Conservation (phyloP, 1,140 invertebrate species). For the Megalopta genalis region DNA sequence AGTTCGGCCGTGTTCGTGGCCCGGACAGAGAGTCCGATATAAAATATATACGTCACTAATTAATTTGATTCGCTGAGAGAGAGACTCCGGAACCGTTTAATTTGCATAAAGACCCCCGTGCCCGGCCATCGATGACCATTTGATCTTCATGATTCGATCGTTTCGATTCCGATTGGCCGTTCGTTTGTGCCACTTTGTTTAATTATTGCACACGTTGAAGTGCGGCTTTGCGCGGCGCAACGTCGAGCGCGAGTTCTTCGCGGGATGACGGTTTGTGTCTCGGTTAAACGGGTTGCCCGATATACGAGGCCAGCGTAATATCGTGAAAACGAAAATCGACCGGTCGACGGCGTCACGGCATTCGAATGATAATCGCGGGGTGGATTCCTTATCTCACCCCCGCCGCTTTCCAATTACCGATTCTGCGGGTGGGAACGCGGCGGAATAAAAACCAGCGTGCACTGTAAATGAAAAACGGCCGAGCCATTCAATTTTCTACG, state of each 20-base stretch:
- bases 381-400: constrained; percentile 44
- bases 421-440: not conserved
- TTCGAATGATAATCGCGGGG: constrained; percentile 45
- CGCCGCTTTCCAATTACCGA: constrained; percentile 17
- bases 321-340: constrained; percentile 35
- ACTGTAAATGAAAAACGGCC: not conserved
- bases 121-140: no score
- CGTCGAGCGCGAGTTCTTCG: not conserved
- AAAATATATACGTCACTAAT: no score
- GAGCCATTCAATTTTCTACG: not conserved
- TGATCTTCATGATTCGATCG: no score
- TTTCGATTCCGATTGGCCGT: no score
- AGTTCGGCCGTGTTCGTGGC: no score
- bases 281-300: not conserved
- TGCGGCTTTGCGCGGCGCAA: not conserved
- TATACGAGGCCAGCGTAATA: no score
- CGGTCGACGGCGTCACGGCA: constrained; percentile 21
- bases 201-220: not conserved
- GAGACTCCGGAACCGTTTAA: no score
- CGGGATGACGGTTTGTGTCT: no score
- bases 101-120: no score
- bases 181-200: not conserved
- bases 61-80: no score
- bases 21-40: no score
- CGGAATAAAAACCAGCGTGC: not conserved